Percentiles rank a stretch among this genome's conserved stretches.
Evolutionary conservation across 2,888 invertebrate genomes (phyloP).

Genomic region (Syrphus vitripennis): DNA sequence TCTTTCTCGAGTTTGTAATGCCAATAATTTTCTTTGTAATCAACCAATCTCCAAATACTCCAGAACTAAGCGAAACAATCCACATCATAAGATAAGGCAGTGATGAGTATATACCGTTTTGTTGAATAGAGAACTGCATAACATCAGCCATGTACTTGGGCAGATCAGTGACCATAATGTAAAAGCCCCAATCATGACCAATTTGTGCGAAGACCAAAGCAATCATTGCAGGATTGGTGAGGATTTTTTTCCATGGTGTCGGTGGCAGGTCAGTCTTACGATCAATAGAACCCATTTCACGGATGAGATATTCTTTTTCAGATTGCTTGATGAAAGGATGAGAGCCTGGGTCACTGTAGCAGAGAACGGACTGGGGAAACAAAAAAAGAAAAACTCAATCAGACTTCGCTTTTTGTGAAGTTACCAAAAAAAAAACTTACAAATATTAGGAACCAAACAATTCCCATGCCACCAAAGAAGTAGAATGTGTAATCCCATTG

Average conservation of each 20-base stretch:
- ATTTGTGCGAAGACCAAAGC: constrained; percentile 89
- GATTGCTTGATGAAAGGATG: constrained; percentile 89
- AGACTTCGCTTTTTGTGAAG: not conserved
- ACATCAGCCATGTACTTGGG: constrained; percentile 85
- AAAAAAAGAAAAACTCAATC: not conserved
- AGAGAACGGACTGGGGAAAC: constrained; percentile 82
- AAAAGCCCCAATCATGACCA: constrained; percentile 86
- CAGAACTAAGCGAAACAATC: constrained; percentile 84
- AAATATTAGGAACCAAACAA: constrained; percentile 88
- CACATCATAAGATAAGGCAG: constrained; percentile 85
- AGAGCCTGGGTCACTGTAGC: constrained; percentile 86
- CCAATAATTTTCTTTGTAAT: constrained; percentile 84
- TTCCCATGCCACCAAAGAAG: constrained; percentile 88
- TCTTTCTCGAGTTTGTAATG: constrained; percentile 78
- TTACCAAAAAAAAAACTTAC: constrained; percentile 79
- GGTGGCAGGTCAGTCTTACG: constrained; percentile 83
- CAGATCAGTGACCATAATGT: constrained; percentile 85
- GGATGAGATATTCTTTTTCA: constrained; percentile 86
- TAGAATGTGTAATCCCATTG: constrained; percentile 92
- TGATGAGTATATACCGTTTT: constrained; percentile 84
- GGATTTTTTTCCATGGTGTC: constrained; percentile 88
- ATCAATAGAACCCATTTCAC: constrained; percentile 84
- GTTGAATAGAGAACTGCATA: constrained; percentile 83
- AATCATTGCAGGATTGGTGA: constrained; percentile 87
- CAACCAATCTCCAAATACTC: constrained; percentile 87